These are phyloP conservation scores for Thalassophryne amazonica DNA, from an alignment of 2,797 vertebrate species.

Conservation along the genomic window DNA sequence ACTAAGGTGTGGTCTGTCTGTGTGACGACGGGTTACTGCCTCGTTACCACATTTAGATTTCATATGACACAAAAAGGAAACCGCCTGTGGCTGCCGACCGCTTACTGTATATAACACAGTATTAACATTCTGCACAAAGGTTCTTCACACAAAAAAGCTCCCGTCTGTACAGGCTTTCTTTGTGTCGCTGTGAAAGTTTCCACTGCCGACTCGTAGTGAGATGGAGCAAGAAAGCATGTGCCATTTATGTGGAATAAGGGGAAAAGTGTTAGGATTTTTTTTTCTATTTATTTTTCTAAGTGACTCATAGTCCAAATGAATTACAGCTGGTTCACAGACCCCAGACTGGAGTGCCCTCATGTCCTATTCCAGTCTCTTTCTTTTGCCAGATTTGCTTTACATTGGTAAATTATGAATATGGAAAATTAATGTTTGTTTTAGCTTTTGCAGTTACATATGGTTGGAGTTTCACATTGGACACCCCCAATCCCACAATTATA, in stretches of 20 bases:
- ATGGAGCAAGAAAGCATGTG: conserved; percentile 44
- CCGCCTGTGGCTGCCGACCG: conserved; percentile 33
- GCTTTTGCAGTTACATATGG: no score
- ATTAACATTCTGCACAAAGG: conserved; percentile 55
- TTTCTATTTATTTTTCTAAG: conserved; percentile 46
- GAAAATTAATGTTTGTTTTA: no score
- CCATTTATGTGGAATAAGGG: conserved; percentile 68
- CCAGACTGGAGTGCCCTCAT: conserved; percentile 23
- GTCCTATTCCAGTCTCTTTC: conserved; percentile 6
- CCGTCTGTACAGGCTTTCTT: conserved; percentile 56
- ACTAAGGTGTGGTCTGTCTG: neutral
- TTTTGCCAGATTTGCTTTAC: neutral
- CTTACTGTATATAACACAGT: conserved; percentile 47
- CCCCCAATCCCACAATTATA: no score
- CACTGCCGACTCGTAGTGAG: conserved; percentile 53
- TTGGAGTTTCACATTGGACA: no score
- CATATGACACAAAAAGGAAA: conserved; percentile 14
- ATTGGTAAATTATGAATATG: no score
- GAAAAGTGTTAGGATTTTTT: conserved; percentile 52
- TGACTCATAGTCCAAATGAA: conserved; percentile 69
- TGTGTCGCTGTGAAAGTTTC: conserved; percentile 77
- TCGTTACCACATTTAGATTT: conserved; percentile 18
- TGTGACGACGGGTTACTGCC: conserved; percentile 7
- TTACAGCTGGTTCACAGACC: conserved; percentile 69
- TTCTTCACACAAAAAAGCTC: conserved; percentile 56